A percentile compares a stretch with the other conserved stretches of the same genome.
Conservation (phyloP, 2,888 invertebrate genomes). For the Pyrrhosoma nymphula region DNA sequence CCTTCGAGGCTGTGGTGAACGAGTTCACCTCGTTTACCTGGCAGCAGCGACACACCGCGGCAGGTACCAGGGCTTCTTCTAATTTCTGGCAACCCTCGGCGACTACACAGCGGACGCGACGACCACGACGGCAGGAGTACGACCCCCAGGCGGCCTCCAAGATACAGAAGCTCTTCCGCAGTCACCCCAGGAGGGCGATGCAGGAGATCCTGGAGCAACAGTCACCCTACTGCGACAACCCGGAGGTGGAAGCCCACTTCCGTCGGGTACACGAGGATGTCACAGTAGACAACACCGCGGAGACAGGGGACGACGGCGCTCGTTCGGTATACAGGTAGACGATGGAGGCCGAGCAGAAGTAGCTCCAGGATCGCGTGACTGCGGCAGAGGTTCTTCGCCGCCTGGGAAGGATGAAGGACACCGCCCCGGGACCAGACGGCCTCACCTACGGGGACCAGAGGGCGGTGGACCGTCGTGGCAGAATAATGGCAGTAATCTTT, state of each 20-base stretch:
- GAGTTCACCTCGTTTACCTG: too few relatives aligned
- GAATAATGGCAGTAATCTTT: not conserved
- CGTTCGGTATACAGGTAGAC: too few relatives aligned
- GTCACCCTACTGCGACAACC: slow-evolving; percentile 63
- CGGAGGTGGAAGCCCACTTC: not conserved
- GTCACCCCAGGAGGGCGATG: slow-evolving; percentile 68
- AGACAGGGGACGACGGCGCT: too few relatives aligned
- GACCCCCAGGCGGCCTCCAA: slow-evolving; percentile 45
- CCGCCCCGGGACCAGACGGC: slow-evolving; percentile 70
- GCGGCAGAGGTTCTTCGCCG: slow-evolving; percentile 55
- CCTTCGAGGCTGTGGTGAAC: too few relatives aligned
- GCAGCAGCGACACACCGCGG: too few relatives aligned
- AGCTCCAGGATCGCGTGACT: slow-evolving; percentile 44
- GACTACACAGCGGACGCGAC: too few relatives aligned
- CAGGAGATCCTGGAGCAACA: not conserved
- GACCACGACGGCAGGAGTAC: slow-evolving; percentile 69
- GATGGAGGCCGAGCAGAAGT: not conserved
- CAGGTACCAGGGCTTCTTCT: too few relatives aligned
- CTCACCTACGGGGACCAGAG: slow-evolving; percentile 71
- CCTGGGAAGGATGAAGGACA: slow-evolving; percentile 69
- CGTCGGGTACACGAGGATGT: too few relatives aligned
- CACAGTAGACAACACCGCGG: too few relatives aligned
- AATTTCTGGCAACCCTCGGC: too few relatives aligned
- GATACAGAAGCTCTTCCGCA: not conserved
- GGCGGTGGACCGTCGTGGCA: slow-evolving; percentile 69